Evolutionary conservation across 2,113 vertebrate species (phyloP).

Genomic region (Dasyurus viverrinus): DNA sequence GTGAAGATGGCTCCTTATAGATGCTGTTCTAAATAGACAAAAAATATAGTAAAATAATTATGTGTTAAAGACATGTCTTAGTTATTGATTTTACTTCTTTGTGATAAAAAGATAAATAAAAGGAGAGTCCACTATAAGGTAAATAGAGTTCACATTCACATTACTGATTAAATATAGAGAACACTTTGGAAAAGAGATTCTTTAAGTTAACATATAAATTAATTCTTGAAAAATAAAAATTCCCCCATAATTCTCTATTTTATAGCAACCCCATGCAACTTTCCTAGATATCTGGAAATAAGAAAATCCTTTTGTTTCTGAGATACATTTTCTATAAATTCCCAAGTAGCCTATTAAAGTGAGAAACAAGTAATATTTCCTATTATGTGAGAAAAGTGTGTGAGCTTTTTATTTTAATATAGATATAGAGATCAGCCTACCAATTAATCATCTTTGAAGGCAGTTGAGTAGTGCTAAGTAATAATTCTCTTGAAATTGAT

Average conservation of each 20-base stretch:
- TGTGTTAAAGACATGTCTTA: conserved; percentile 8
- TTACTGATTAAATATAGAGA: conserved; percentile 17
- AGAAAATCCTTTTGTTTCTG: background rate
- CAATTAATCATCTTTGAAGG: conserved; percentile 74
- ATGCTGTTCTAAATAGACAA: background rate
- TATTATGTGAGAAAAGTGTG: conserved; percentile 65
- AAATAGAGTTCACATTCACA: conserved; percentile 15
- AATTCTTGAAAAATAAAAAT: background rate
- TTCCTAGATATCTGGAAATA: background rate
- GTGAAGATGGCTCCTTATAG: background rate
- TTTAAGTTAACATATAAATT: background rate
- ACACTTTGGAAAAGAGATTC: background rate
- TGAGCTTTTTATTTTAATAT: conserved; percentile 54
- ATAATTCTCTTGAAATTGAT: conserved; percentile 70
- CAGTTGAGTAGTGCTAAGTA: conserved; percentile 67
- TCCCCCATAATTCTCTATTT: background rate
- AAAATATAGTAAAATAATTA: background rate
- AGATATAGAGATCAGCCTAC: conserved; percentile 35
- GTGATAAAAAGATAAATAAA: conserved; percentile 38
- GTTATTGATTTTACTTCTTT: conserved; percentile 22
- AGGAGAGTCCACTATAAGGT: background rate
- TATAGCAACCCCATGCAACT: background rate
- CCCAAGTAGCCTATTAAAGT: conserved; percentile 40
- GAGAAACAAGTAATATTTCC: conserved; percentile 59
- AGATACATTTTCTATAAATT: conserved; percentile 26